A percentile compares a stretch with the other conserved stretches of the same genome.
Evolutionary conservation across 2,888 invertebrate genomes (phyloP).

Genomic region (Idaea straminata): DNA sequence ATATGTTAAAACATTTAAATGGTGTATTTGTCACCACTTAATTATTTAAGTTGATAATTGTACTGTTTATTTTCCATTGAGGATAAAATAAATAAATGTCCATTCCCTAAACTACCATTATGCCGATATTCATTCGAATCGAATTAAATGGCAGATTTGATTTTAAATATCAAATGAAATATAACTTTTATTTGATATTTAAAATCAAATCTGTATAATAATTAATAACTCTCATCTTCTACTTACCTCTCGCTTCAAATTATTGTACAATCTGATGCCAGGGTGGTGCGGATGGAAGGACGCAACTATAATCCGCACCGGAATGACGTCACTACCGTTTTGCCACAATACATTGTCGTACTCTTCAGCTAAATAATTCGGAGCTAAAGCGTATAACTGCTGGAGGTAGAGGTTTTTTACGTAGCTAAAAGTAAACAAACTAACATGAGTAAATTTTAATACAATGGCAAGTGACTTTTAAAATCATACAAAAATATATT

Average conservation of each 20-base stretch:
- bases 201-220: no score
- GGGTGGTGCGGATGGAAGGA: slow-evolving; percentile 83
- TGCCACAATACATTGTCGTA: slow-evolving; percentile 83
- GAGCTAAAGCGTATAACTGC: slow-evolving; percentile 88
- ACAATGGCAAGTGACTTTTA: not conserved
- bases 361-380: slow-evolving; percentile 89
- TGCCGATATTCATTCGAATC: no score
- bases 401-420: slow-evolving; percentile 91
- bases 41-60: no score
- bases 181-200: no score
- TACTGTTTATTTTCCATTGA: no score
- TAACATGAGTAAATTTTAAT: not conserved
- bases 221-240: not conserved
- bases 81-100: no score
- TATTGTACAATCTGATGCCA: slow-evolving; percentile 83
- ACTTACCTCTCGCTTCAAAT: slow-evolving; percentile 81
- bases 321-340: slow-evolving; percentile 85
- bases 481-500: no score
- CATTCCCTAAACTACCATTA: no score
- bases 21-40: no score
- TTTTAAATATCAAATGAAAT: no score
- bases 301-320: slow-evolving; percentile 80
- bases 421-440: slow-evolving; percentile 61
- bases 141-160: no score
- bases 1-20: no score